Percentiles rank a stretch among this genome's conserved stretches.
Evolutionary conservation across 2,113 vertebrate genomes (phyloP).

Genomic region (Caranx melampygus): DNA sequence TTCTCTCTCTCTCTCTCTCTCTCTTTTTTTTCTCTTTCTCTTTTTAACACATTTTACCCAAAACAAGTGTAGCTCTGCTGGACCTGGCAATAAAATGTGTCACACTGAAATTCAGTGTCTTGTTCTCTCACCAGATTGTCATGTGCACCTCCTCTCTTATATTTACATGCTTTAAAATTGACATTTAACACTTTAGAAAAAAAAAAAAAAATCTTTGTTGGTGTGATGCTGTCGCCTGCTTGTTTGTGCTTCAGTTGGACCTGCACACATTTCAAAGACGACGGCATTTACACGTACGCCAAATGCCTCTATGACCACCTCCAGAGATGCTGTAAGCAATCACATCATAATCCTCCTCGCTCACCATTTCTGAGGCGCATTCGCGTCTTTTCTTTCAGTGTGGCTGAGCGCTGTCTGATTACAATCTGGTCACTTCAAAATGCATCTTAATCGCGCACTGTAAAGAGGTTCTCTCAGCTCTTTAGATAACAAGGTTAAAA

Average conservation of each 20-base stretch:
- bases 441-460: slow-evolving; percentile 10
- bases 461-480: slow-evolving; percentile 22
- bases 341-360: background rate
- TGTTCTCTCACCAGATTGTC: slow-evolving; percentile 33
- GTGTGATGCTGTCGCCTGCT: slow-evolving; percentile 5
- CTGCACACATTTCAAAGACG: slow-evolving; percentile 9
- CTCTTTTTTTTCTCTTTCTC: no score
- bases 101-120: slow-evolving; percentile 10
- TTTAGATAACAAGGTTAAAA: slow-evolving; percentile 45
- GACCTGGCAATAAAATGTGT: slow-evolving; percentile 20
- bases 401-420: slow-evolving; percentile 2
- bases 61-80: slow-evolving; percentile 15
- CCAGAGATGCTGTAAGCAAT: slow-evolving; percentile 3
- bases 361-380: background rate
- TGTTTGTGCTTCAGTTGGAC: slow-evolving; percentile 12
- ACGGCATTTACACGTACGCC: background rate
- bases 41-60: background rate
- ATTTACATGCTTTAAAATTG: slow-evolving; percentile 32
- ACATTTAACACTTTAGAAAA: background rate
- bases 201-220: background rate
- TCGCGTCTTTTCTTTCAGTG: background rate
- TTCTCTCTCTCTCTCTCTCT: no score
- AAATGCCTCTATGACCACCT: background rate
- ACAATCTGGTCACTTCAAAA: slow-evolving; percentile 29
- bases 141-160: slow-evolving; percentile 35